A percentile compares a stretch with the other conserved stretches of the same genome.
phyloP scores from a whole-genome alignment of 2,113 vertebrate species.

The Sterna hirundo region DNA sequence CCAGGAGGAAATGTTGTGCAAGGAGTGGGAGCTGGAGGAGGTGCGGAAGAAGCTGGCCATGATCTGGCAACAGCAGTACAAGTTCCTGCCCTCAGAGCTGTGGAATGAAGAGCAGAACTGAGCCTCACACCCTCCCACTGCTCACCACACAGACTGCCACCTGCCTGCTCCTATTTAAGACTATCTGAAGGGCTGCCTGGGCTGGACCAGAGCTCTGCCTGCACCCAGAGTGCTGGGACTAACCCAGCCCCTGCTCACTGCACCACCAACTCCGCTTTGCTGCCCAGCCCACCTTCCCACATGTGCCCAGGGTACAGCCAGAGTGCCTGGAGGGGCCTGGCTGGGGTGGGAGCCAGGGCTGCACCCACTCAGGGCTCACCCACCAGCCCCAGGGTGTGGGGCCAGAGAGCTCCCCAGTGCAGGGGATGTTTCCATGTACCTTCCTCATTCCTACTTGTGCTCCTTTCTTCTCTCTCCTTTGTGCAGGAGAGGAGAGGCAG shows the following conservation, averaged over 20 bases:
- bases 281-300: not conserved
- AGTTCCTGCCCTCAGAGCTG: conserved; percentile 91
- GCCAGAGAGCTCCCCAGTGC: not conserved
- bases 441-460: not conserved
- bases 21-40: conserved; percentile 87
- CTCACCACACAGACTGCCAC: not conserved
- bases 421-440: not conserved
- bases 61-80: conserved; percentile 93
- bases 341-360: not conserved
- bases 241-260: not conserved
- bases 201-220: not conserved
- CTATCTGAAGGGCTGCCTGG: not conserved
- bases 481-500: not conserved
- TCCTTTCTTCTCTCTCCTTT: not conserved
- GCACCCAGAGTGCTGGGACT: not conserved
- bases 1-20: conserved; percentile 80
- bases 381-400: not conserved
- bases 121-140: not conserved
- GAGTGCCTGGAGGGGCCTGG: not conserved
- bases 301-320: not conserved
- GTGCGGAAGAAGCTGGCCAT: conserved; percentile 87
- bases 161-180: not conserved
- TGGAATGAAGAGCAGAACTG: conserved; percentile 78
- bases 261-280: not conserved
- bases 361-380: not conserved